These are phyloP conservation scores for Esox niger DNA, from an alignment of 2,113 vertebrate species.

Conservation along the genomic window DNA sequence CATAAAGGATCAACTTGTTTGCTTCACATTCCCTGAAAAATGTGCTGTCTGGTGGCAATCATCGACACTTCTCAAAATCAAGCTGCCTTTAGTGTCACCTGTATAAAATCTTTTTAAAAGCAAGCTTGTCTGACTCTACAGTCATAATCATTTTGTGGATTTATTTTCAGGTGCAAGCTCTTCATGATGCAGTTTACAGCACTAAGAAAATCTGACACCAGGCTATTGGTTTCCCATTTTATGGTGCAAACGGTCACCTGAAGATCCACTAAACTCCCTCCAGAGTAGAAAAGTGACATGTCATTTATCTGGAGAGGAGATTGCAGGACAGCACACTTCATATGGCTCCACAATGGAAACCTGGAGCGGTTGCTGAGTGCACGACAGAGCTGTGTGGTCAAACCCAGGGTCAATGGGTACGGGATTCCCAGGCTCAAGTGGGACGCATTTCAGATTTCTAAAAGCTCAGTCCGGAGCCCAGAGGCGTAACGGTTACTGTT, in stretches of 20 bases:
- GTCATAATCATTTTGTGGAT: too few relatives aligned
- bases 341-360: not conserved
- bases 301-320: not conserved
- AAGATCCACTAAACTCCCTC: too few relatives aligned
- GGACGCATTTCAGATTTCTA: not conserved
- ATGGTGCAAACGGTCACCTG: not conserved
- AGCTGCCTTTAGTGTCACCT: not conserved
- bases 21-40: not conserved
- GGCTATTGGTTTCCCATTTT: not conserved
- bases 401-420: not conserved
- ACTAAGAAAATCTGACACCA: too few relatives aligned
- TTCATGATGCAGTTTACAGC: too few relatives aligned
- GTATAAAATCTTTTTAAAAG: not conserved
- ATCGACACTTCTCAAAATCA: not conserved
- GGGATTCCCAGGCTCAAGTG: not conserved
- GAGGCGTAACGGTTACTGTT: not conserved
- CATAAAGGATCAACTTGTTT: slow-evolving; percentile 1
- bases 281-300: too few relatives aligned
- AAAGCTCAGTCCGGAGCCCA: not conserved
- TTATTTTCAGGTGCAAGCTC: too few relatives aligned
- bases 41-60: not conserved
- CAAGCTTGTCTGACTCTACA: too few relatives aligned
- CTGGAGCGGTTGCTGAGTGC: not conserved
- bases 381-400: not conserved
- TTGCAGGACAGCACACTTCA: not conserved